A percentile compares a stretch with the other conserved stretches of the same genome.
Conservation (phyloP, 2,797 vertebrate species). For the Aphelocoma californica region DNA sequence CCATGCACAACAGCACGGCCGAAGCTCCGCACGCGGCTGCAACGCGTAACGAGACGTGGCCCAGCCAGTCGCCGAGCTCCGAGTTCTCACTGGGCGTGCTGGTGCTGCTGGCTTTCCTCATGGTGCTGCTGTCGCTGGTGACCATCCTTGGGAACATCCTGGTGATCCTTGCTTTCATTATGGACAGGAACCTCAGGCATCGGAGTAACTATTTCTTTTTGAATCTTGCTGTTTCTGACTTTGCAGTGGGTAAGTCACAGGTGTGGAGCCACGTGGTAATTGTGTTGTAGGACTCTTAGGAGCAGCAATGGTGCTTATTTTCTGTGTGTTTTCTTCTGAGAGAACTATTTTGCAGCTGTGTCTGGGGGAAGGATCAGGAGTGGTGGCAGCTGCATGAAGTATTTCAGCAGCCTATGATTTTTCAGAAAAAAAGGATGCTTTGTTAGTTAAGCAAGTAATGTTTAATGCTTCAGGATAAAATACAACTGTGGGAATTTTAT, state of each 20-base stretch:
- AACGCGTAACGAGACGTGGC: not conserved
- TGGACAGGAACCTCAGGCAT: slow-evolving; percentile 87
- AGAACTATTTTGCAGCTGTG: not conserved
- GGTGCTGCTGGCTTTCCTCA: slow-evolving; percentile 79
- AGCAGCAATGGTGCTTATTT: not conserved
- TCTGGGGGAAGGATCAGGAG: not conserved
- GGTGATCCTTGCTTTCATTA: slow-evolving; percentile 87
- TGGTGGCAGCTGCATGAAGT: not conserved
- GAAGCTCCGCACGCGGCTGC: rapidly evolving
- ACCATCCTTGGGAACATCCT: slow-evolving; percentile 85
- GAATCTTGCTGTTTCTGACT: slow-evolving; percentile 84
- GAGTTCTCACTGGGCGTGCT: not conserved
- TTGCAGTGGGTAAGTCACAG: slow-evolving; percentile 28
- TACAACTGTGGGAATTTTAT: not conserved
- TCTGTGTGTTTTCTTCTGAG: not conserved
- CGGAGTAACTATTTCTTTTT: slow-evolving; percentile 89
- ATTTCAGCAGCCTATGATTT: not conserved
- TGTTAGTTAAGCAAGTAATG: not conserved
- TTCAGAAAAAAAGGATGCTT: not conserved
- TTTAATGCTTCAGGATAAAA: not conserved
- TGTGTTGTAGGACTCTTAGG: not conserved
- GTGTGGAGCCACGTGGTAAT: rapidly evolving
- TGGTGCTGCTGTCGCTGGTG: slow-evolving; percentile 80
- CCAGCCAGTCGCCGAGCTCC: rapidly evolving
- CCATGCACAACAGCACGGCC: not conserved